A percentile compares a stretch with the other conserved stretches of the same genome.
Evolutionary conservation across 2,888 invertebrate genomes (phyloP).

Genomic region (Hedya salicella): DNA sequence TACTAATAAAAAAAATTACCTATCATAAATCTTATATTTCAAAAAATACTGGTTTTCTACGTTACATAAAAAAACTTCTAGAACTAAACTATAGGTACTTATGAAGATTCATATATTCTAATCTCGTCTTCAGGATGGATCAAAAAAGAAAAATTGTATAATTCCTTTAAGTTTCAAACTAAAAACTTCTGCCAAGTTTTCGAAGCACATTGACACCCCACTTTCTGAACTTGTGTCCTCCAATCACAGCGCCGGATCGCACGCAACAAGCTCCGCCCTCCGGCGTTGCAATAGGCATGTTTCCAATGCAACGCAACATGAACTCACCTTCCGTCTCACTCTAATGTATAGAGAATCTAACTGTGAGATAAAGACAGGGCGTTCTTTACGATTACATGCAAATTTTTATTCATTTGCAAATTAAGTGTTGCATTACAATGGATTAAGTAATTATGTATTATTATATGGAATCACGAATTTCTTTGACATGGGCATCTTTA

Average conservation of each 20-base stretch:
- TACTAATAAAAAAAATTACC: too few species aligned
- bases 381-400: slow-evolving; percentile 75
- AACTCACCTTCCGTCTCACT: slow-evolving; percentile 59
- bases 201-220: slow-evolving; percentile 69
- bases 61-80: too few species aligned
- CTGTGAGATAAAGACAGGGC: slow-evolving; percentile 60
- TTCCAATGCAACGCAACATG: slow-evolving; percentile 66
- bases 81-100: slow-evolving; percentile 15
- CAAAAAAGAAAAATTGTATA: slow-evolving; percentile 58
- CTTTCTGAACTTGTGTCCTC: slow-evolving; percentile 61
- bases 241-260: slow-evolving; percentile 67
- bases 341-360: slow-evolving; percentile 17
- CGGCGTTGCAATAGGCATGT: slow-evolving; percentile 80
- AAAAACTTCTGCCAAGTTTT: slow-evolving; percentile 70
- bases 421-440: slow-evolving; percentile 69
- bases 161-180: slow-evolving; percentile 75
- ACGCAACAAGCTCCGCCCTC: slow-evolving; percentile 76
- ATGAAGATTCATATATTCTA: slow-evolving; percentile 49
- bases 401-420: slow-evolving; percentile 82
- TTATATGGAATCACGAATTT: slow-evolving; percentile 66
- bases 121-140: slow-evolving; percentile 59
- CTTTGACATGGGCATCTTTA: slow-evolving; percentile 40
- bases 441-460: slow-evolving; percentile 77
- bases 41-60: too few species aligned
- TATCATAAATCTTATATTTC: too few species aligned